Percentiles rank a stretch among this genome's conserved stretches.
Conservation (phyloP, 2,113 vertebrate genomes). For the Rhagologus leucostigma region DNA sequence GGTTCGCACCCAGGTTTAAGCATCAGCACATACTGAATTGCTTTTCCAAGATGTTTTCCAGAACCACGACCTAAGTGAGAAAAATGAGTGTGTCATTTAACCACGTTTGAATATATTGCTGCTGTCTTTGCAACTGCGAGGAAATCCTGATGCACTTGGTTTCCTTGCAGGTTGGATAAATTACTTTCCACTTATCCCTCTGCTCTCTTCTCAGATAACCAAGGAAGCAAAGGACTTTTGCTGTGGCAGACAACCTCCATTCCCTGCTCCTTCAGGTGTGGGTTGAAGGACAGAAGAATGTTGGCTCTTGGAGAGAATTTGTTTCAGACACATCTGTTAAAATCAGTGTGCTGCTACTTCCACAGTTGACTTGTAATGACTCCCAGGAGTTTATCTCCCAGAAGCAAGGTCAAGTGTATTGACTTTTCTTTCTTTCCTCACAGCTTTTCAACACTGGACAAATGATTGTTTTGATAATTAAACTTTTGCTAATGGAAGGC, state of each 20-base stretch:
- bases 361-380: constrained; percentile 16
- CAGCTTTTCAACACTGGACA: constrained; percentile 12
- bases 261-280: neutral
- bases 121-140: neutral
- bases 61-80: constrained; percentile 15
- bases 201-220: neutral
- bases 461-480: constrained; percentile 10
- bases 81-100: constrained; percentile 18
- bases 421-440: neutral
- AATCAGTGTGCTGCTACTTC: constrained; percentile 13
- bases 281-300: neutral
- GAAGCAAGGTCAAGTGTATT: constrained; percentile 18
- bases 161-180: neutral
- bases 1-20: neutral
- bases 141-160: neutral
- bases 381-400: constrained; percentile 16
- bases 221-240: neutral
- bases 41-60: constrained; percentile 27
- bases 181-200: neutral
- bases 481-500: neutral
- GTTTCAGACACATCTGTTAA: constrained; percentile 36
- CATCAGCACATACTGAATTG: neutral
- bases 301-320: constrained; percentile 13
- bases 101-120: neutral
- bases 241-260: neutral